Evolutionary conservation across 2,888 invertebrate genomes (phyloP), one percentile per base, ranked within the genome.

Genomic region (Dicranocentrus wangi): DNA sequence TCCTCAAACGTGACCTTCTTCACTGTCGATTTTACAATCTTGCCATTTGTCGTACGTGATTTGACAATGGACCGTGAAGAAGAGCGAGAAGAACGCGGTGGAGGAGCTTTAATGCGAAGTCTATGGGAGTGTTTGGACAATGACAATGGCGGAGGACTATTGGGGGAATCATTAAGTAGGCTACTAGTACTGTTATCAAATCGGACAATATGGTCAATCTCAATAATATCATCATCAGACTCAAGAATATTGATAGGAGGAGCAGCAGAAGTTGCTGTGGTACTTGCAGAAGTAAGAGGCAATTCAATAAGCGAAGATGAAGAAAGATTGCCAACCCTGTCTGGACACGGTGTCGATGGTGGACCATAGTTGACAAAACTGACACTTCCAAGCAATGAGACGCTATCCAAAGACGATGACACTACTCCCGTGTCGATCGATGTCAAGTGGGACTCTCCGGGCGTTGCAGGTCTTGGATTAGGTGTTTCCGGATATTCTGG

Each of bases 261-360:
- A 68, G 68, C 80, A 80, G 73, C 66, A 80, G 73, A 68, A 65
- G 72, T 65, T 72, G 63, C 10, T 61, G 63, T 21, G 60, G 51
- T 42, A 58, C n/a, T 66, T 68, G 72, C 68, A 32, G 72, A 61
- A 73, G 80, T 68, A 80, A 58, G 19, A 58, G 66, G 68, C 72
- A 71, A 69, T 47, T 51, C 43, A 65, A 65, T 21, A 68, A 69
- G 69, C 70, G 42, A 55, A 60, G 73, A 23, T 8, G 51, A 68
- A 43, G 66, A 66, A 78, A 70, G 63, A 47, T 47, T 47, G 72
- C 80, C 80, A 80, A 80, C 80, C 80, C 73, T 42, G 68, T 72
- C 51, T 39, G 61, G 80, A 80, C 73, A 66, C 80, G 66, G 73
- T 72, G 80, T 73, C 73, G 72, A 51, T 19, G 73, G 73, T 21